phyloP scores from a whole-genome alignment of 2,797 vertebrate species.

The Sebastes miniatus region DNA sequence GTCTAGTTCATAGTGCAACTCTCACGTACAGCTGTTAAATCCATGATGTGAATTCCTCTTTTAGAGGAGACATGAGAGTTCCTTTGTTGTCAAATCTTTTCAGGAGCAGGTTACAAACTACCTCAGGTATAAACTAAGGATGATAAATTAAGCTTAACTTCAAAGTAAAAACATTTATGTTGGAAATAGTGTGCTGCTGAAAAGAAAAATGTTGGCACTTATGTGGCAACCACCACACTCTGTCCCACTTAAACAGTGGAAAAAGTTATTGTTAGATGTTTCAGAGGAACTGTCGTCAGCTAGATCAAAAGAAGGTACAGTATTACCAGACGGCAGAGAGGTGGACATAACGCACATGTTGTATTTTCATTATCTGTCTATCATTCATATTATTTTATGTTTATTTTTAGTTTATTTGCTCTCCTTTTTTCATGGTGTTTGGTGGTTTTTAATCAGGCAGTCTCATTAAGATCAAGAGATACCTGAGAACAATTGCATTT shows the following conservation, averaged over 20 bases:
- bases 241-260: slow-evolving; percentile 38
- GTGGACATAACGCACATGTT: not conserved
- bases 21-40: not conserved
- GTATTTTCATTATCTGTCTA: not conserved
- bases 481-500: not conserved
- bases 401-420: not conserved
- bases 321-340: not conserved
- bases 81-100: not conserved
- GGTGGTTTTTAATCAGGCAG: not conserved
- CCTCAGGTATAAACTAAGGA: not conserved
- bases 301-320: not conserved
- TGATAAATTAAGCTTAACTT: slow-evolving; percentile 7
- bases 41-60: not conserved
- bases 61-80: not conserved
- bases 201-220: slow-evolving; percentile 31
- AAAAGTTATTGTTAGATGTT: slow-evolving; percentile 48
- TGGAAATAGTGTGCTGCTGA: not conserved
- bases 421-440: not conserved
- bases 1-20: not conserved
- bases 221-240: not conserved
- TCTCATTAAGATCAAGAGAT: not conserved
- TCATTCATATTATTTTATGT: not conserved
- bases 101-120: not conserved
- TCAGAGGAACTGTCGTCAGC: slow-evolving; percentile 1
- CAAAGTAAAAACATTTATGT: slow-evolving; percentile 20